These are phyloP conservation scores for Echinarachnius parma DNA, from an alignment of 53 echinoderm and acorn worm species.

Conservation along the genomic window DNA sequence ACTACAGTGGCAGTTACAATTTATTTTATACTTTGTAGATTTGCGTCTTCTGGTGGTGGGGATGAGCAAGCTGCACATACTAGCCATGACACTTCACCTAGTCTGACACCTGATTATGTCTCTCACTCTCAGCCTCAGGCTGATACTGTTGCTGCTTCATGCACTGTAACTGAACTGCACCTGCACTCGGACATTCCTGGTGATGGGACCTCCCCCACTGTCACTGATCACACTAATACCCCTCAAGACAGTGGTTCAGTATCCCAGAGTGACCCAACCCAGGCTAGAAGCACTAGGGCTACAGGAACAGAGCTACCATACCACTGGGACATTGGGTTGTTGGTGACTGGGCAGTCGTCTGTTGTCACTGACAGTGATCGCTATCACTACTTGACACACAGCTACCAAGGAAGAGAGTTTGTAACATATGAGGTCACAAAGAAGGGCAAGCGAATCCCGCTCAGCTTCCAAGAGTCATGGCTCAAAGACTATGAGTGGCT, in stretches of 20 bases:
- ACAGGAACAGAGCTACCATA: constrained; percentile 24
- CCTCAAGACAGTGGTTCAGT: constrained; percentile 27
- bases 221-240: constrained; percentile 23
- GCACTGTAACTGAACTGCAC: constrained; percentile 19
- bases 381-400: constrained; percentile 14
- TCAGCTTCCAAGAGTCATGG: constrained; percentile 34
- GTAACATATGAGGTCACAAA: constrained; percentile 23
- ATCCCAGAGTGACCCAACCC: constrained; percentile 18
- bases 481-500: constrained; percentile 35
- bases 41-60: constrained; percentile 10
- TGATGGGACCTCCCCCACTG: constrained; percentile 24
- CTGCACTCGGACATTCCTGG: constrained; percentile 22
- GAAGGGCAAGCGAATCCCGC: constrained; percentile 20
- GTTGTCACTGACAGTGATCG: constrained; percentile 25
- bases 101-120: constrained; percentile 8
- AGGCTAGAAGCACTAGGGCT: constrained; percentile 24
- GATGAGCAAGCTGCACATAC: constrained; percentile 7
- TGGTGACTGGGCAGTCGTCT: constrained; percentile 20
- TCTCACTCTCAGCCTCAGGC: constrained; percentile 14
- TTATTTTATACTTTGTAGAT: neutral
- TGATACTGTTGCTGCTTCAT: constrained; percentile 17
- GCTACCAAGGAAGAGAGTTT: constrained; percentile 33
- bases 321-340: constrained; percentile 27
- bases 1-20: too few species aligned
- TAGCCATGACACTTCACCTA: constrained; percentile 1